These are phyloP conservation scores for Aricia artaxerxes DNA, from an alignment of 2,888 invertebrate genomes.

Conservation along the genomic window DNA sequence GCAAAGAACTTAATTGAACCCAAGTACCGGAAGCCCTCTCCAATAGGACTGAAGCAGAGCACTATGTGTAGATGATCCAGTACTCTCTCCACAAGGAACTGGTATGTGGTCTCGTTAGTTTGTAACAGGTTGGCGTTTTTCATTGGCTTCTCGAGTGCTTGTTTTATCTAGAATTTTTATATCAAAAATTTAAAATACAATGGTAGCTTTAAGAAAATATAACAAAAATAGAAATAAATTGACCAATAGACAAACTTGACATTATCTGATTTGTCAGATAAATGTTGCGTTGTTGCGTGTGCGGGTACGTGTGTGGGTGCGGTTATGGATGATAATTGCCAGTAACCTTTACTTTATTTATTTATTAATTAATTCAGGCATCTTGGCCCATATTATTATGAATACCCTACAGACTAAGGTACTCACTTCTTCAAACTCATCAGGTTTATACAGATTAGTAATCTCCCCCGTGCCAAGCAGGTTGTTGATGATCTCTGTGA, in stretches of 20 bases:
- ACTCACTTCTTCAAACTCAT: slow-evolving; percentile 93
- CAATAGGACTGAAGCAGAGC: slow-evolving; percentile 93
- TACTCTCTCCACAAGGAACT: slow-evolving; percentile 89
- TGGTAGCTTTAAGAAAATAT: too few species aligned
- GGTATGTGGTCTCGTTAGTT: slow-evolving; percentile 85
- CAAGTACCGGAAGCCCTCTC: slow-evolving; percentile 85
- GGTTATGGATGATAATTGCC: too few species aligned
- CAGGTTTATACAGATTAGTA: slow-evolving; percentile 91
- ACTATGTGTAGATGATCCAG: slow-evolving; percentile 89
- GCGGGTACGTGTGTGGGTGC: too few species aligned
- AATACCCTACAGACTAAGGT: neutral
- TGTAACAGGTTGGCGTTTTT: slow-evolving; percentile 77
- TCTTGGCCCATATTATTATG: too few species aligned
- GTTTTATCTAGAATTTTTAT: slow-evolving; percentile 77
- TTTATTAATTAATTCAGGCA: too few species aligned
- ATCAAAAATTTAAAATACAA: too few species aligned
- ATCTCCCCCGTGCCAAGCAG: slow-evolving; percentile 93
- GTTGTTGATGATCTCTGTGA: slow-evolving; percentile 94
- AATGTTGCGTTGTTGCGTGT: too few species aligned
- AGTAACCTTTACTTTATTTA: too few species aligned
- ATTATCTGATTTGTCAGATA: too few species aligned
- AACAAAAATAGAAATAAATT: too few species aligned
- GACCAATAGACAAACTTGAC: too few species aligned
- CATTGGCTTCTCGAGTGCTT: slow-evolving; percentile 79
- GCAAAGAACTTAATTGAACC: too few species aligned